Base-by-base conservation (phyloP, 2,888 invertebrate genomes). In the Agriopis marginaria region DNA sequence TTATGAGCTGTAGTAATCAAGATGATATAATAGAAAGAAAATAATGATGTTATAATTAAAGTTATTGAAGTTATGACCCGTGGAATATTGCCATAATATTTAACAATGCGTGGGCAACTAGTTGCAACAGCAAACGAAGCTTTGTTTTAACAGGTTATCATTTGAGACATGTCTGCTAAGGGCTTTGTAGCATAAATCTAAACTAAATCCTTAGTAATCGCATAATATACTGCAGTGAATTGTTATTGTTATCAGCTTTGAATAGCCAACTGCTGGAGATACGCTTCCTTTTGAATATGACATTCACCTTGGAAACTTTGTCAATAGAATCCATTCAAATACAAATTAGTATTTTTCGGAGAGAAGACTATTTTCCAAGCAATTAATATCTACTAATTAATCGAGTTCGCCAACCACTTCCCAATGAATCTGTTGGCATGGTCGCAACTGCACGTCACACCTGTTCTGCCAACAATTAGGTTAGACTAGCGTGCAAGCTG, bases 401-500 rank as follows among this genome's bases (percentile, higher is more conserved):
- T 59, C 40, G 59, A 65, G 44, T 65, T 63, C 64, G 32, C 45
- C 50, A 62, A 72, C 44, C 47, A 32, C 44, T 60, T 60, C 14
- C 53, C 39, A 63, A 51, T 60, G 49, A 14, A 78, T 32, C 68
- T 77, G 67, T 79, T n/a, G 80, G 77, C 82, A 81, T 69, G 81
- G 81, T 64, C 78, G 68, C 40, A 42, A 49, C 68, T 63, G 64
- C 74, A 76, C 77, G 75, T 73, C 71, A 78, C 68, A 61, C 63
- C 42, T 54, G 54, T 69, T 65, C 55, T 61, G 61, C n/a, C 39
- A 49, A 64, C 60, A 81, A 77, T 77, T 73, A 74, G 79, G 79
- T 79, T 76, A 78, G 61, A 68, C 55, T 76, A 66, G 77, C 79
- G 75, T 79, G 80, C 76, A 77, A 74, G 73, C 67, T 73, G 74